Evolutionary conservation across 2,888 invertebrate species (phyloP).

Genomic region (Diaphora mendica): DNA sequence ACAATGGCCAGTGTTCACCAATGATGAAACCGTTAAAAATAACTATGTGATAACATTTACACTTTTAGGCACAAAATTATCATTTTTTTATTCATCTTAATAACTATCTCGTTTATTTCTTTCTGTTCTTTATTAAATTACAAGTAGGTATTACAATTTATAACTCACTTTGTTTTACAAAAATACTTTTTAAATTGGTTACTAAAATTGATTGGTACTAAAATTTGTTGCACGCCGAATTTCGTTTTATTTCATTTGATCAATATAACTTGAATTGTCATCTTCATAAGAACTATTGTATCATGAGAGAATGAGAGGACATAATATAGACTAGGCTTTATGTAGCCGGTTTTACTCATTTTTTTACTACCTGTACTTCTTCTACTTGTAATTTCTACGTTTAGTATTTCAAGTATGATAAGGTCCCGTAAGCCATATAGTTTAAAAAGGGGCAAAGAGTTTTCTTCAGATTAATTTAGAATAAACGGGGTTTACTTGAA

Average conservation of each 20-base stretch:
- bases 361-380: neutral
- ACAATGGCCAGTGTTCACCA: constrained; percentile 44
- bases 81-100: constrained; percentile 16
- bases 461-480: too few relatives aligned
- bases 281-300: too few relatives aligned
- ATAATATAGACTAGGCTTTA: too few relatives aligned
- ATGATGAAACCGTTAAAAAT: constrained; percentile 42
- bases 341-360: too few relatives aligned
- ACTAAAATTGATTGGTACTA: neutral
- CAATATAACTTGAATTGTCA: too few relatives aligned
- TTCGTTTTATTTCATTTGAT: too few relatives aligned
- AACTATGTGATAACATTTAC: constrained; percentile 45
- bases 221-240: too few relatives aligned
- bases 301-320: neutral
- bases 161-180: neutral
- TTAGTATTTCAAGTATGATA: too few relatives aligned
- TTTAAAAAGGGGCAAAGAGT: too few relatives aligned
- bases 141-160: neutral
- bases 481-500: neutral
- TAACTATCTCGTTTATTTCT: constrained; percentile 26
- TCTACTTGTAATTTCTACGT: neutral
- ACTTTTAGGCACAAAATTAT: constrained; percentile 44
- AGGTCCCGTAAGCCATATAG: too few relatives aligned
- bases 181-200: neutral
- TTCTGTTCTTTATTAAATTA: constrained; percentile 37